Evolutionary conservation across 2,888 invertebrate species (phyloP).

Genomic region (Philhelius pedissequus): DNA sequence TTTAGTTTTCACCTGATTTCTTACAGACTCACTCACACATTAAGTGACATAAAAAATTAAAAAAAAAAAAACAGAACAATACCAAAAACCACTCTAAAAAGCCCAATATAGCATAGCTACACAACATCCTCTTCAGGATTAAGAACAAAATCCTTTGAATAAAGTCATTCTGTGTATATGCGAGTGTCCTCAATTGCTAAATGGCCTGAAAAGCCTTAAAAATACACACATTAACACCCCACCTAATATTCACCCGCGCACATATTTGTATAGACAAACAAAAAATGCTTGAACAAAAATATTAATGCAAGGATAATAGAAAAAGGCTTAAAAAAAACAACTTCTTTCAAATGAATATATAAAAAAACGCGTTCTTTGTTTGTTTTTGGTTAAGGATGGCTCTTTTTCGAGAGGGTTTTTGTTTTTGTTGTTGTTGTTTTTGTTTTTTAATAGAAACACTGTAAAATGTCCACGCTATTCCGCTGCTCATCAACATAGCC

Average conservation of each 20-base stretch:
- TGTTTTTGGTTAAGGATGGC: conserved; percentile 17
- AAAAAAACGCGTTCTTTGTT: not conserved
- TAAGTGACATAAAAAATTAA: not conserved
- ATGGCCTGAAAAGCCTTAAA: conserved; percentile 44
- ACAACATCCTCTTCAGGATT: conserved; percentile 19
- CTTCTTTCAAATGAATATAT: conserved; percentile 25
- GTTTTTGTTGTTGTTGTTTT: too few relatives aligned
- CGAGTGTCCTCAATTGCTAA: conserved; percentile 51
- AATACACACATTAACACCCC: not conserved
- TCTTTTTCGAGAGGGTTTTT: conserved; percentile 29
- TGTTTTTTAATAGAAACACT: too few relatives aligned
- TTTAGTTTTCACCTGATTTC: not conserved
- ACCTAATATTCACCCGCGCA: not conserved
- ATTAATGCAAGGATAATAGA: conserved; percentile 1
- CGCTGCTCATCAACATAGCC: not conserved
- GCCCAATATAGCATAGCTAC: not conserved
- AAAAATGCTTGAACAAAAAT: not conserved
- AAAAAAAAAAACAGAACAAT: not conserved
- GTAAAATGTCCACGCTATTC: conserved; percentile 1
- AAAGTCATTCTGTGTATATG: conserved; percentile 8
- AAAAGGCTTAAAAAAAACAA: conserved; percentile 22
- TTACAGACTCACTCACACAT: conserved; percentile 14
- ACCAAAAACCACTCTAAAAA: not conserved
- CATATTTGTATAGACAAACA: not conserved
- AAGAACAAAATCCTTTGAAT: conserved; percentile 36